Conservation (phyloP, 2,113 vertebrate species). For the Percopsis transmontana region DNA sequence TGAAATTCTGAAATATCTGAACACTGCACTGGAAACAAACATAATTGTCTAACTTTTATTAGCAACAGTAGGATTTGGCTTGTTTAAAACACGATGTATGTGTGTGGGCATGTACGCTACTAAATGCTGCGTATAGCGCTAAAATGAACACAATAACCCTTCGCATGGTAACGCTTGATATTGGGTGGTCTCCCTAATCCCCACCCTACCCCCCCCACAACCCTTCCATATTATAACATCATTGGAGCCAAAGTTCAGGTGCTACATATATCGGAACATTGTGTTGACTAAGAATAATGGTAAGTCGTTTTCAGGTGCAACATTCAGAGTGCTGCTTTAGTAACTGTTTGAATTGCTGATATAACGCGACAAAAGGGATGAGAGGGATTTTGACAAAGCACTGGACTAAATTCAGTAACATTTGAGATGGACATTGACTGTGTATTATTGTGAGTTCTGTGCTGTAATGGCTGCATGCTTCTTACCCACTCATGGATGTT, state of each 20-base stretch:
- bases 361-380: neutral
- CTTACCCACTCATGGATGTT: conserved; percentile 25
- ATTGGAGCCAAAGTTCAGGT: conserved; percentile 5
- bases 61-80: neutral
- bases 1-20: no score
- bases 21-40: neutral
- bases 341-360: neutral
- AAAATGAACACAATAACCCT: conserved; percentile 18
- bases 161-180: conserved; percentile 39
- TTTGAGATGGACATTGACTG: neutral
- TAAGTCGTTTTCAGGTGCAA: conserved; percentile 42
- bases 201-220: neutral
- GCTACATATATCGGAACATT: neutral
- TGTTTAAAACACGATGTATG: neutral
- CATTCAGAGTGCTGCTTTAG: neutral
- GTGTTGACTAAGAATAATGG: conserved; percentile 14
- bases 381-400: neutral
- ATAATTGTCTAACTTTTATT: neutral
- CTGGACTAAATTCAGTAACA: conserved; percentile 24
- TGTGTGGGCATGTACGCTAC: neutral
- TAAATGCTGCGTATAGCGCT: conserved; percentile 2
- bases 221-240: conserved; percentile 39
- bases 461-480: conserved; percentile 43
- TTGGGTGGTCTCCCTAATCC: neutral
- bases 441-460: conserved; percentile 45